Base-by-base conservation (phyloP, 2,888 invertebrate species). In the Neria commutata region DNA sequence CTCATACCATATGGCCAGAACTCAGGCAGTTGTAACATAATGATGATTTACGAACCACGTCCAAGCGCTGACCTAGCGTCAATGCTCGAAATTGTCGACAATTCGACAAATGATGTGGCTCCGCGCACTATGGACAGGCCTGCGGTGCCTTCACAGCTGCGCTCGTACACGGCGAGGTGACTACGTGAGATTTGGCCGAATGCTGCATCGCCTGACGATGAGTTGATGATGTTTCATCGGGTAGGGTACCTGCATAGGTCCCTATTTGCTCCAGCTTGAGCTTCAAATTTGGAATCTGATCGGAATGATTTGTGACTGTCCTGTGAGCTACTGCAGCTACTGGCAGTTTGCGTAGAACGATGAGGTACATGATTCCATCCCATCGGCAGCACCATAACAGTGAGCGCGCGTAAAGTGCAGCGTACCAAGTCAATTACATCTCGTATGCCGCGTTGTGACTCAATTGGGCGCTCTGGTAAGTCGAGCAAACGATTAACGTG, bases 381-480 rank as follows among this genome's bases (percentile, higher is more conserved):
- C 55, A 63, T 50, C n/a, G 60, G 48, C 1, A 58, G 11, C 11
- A 56, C n/a, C 58, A 58, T 63, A 10, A 53, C 55, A n/a, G 40
- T 25, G 19, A 62, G 21, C 4, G 61, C 61, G 10, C 57, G 49
- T 16, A 59, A 47, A 0, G 63, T 54, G 33, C 60, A 57, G 2
- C 55, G 49, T 23, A 60, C 55, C 8, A 54, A 52, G 46, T 62
- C 58, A 11, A 63, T 51, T 4, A 60, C 48, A 3, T 8, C 8
- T 11, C 60, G 50, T 40, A 63, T 37, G 4, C 54, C 6, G 33
- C 21, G 33, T n/a, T 54, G 10, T 8, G 58, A 34, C 6, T 60
- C 58, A 1, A 53, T 47, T 14, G 45, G 16, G 2, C 49, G 40
- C 2, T 51, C 4, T 25, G 33, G 50, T 2, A 60, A 14, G 25